These are phyloP conservation scores for Datnioides undecimradiatus DNA, from an alignment of 2,113 vertebrate genomes.

Conservation along the genomic window DNA sequence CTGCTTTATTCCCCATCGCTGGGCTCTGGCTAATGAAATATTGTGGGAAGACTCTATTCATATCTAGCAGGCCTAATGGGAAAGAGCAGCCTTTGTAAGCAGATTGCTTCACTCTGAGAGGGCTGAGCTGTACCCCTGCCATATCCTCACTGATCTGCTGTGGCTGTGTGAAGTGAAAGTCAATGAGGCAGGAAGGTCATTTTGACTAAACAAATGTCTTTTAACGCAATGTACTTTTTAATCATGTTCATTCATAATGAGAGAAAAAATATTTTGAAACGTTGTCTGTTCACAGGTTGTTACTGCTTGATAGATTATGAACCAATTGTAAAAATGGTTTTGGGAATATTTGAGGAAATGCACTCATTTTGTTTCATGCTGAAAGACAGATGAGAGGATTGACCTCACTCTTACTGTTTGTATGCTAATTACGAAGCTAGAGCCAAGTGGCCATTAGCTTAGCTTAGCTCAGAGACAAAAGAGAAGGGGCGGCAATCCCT, in stretches of 20 bases:
- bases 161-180: constrained; percentile 57
- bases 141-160: constrained; percentile 44
- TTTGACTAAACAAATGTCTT: constrained; percentile 21
- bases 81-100: constrained; percentile 63
- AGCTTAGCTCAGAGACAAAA: neutral
- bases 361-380: neutral
- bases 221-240: constrained; percentile 17
- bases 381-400: neutral
- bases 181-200: constrained; percentile 55
- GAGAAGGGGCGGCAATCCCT: neutral
- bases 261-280: constrained; percentile 3
- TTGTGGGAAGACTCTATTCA: constrained; percentile 69
- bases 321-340: neutral
- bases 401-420: neutral
- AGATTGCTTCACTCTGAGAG: constrained; percentile 56
- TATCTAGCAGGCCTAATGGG: constrained; percentile 59
- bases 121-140: constrained; percentile 30
- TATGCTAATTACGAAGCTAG: neutral
- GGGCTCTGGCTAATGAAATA: constrained; percentile 70
- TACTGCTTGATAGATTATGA: neutral
- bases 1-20: constrained; percentile 59
- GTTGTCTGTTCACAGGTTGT: neutral
- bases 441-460: neutral
- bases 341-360: constrained; percentile 1
- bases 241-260: constrained; percentile 24